Percentiles rank a stretch among this genome's conserved stretches.
These are phyloP conservation scores for Allobates femoralis DNA, from an alignment of 2,797 vertebrate genomes.

Conservation along the genomic window DNA sequence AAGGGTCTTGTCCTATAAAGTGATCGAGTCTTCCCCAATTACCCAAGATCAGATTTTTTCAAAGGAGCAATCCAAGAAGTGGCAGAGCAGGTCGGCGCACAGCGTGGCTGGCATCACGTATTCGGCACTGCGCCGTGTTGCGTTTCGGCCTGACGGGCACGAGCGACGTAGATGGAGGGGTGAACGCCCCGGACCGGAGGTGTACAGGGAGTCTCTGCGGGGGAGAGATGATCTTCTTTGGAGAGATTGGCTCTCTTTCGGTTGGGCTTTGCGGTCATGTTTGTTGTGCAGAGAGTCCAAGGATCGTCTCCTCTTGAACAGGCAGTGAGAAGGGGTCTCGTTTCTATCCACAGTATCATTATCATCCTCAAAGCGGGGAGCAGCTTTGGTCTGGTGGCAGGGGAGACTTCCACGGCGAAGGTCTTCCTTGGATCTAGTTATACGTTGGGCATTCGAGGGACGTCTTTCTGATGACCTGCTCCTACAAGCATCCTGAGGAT, in stretches of 20 bases:
- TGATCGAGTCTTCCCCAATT: neutral
- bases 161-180: conserved; percentile 12
- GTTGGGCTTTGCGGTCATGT: neutral
- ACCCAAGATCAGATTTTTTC: neutral
- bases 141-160: conserved; percentile 8
- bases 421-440: conserved; percentile 1
- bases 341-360: neutral
- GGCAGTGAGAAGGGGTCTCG: neutral
- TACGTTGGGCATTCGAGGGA: neutral
- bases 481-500: conserved; percentile 6
- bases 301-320: conserved; percentile 15
- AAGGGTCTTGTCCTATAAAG: neutral
- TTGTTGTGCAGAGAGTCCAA: conserved; percentile 26
- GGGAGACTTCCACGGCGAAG: neutral
- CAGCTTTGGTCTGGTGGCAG: neutral
- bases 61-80: conserved; percentile 45
- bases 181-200: neutral
- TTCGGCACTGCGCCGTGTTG: neutral
- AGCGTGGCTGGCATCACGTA: neutral
- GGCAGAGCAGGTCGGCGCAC: conserved; percentile 40
- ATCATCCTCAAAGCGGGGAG: neutral
- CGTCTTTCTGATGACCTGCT: conserved; percentile 5
- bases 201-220: conserved; percentile 37
- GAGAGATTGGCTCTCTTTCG: neutral
- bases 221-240: conserved; percentile 11